Evolutionary conservation across 1,140 invertebrate species (phyloP).

Genomic region (Atta cephalotes): DNA sequence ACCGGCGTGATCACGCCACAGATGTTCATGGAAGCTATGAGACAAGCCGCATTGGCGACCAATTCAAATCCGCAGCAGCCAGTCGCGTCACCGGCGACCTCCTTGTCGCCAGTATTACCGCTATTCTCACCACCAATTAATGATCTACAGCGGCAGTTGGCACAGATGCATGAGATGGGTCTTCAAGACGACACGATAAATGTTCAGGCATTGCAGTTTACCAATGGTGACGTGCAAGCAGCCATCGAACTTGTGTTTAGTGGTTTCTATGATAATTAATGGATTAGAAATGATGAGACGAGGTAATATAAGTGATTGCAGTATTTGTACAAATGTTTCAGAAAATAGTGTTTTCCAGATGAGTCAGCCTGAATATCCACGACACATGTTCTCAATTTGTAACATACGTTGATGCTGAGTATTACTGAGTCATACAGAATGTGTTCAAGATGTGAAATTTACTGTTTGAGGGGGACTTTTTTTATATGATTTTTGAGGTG

Average conservation of each 20-base stretch:
- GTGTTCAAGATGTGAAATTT: conserved; percentile 24
- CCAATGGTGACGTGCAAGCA: conserved; percentile 94
- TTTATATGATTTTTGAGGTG: conserved; percentile 35
- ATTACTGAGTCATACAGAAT: background rate
- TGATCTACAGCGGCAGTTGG: conserved; percentile 88
- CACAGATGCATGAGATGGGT: conserved; percentile 95
- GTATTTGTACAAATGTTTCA: conserved; percentile 1
- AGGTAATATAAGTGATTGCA: conserved; percentile 17
- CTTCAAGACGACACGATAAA: conserved; percentile 94
- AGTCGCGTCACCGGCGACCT: conserved; percentile 56
- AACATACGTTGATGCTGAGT: conserved; percentile 24
- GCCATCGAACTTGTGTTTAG: conserved; percentile 93
- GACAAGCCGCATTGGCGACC: conserved; percentile 86
- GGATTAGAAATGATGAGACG: background rate
- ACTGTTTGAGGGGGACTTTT: background rate
- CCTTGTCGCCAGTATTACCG: conserved; percentile 68
- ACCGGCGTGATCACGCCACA: conserved; percentile 86
- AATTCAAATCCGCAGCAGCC: conserved; percentile 58
- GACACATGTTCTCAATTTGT: background rate
- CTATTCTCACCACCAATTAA: conserved; percentile 67
- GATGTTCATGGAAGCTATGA: conserved; percentile 88
- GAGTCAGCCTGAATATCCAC: background rate
- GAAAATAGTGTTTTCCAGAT: conserved; percentile 8
- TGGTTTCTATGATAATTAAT: conserved; percentile 83
- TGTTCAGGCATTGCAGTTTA: conserved; percentile 92